These are phyloP conservation scores for Spodoptera picta DNA, from an alignment of 2,888 invertebrate species.

Conservation along the genomic window DNA sequence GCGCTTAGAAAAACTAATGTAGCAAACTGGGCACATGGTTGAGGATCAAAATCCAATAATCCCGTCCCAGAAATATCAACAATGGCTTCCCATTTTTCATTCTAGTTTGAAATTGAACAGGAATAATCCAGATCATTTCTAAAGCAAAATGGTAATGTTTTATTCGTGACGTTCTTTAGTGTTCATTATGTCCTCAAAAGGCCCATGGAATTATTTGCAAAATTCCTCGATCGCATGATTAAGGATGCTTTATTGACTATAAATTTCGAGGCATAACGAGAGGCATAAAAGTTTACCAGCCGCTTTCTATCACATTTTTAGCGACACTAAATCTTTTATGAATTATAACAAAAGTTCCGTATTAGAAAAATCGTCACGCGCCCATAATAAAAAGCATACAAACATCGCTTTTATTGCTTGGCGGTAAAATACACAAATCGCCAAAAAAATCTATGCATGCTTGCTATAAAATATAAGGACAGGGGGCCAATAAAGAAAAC, in stretches of 20 bases:
- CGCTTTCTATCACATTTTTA: constrained; percentile 48
- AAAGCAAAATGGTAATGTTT: not conserved
- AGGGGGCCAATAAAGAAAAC: constrained; percentile 80
- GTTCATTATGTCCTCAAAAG: constrained; percentile 12
- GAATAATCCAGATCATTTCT: not conserved
- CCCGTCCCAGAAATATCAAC: no score
- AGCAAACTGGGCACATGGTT: no score
- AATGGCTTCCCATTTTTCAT: not conserved
- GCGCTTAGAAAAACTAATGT: no score
- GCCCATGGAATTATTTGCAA: constrained; percentile 39
- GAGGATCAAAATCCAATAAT: not conserved
- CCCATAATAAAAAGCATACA: constrained; percentile 79
- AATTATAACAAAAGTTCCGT: constrained; percentile 79
- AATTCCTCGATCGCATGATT: constrained; percentile 46
- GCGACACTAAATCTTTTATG: constrained; percentile 72
- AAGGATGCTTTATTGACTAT: constrained; percentile 51
- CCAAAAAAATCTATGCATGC: constrained; percentile 83
- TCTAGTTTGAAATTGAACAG: no score
- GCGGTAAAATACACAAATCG: constrained; percentile 81
- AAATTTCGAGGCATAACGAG: constrained; percentile 46
- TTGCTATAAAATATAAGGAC: constrained; percentile 80
- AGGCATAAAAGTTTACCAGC: constrained; percentile 54
- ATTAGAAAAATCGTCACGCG: constrained; percentile 81
- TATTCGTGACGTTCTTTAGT: not conserved
- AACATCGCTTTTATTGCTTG: constrained; percentile 79